These are phyloP conservation scores for Enteromius treurensis DNA, from an alignment of 2,797 vertebrate species.

Conservation along the genomic window DNA sequence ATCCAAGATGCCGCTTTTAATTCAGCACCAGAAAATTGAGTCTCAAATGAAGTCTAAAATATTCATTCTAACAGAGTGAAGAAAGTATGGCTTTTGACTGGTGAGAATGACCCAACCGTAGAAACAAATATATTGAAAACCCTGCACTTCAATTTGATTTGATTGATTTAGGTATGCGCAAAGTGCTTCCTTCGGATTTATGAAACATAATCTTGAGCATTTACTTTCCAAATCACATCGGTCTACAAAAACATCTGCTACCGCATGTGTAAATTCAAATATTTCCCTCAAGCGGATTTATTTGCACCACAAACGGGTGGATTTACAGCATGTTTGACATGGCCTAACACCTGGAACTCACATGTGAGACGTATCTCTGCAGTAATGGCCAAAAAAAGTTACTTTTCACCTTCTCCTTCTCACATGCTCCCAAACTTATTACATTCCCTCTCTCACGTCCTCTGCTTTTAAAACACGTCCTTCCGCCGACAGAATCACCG, in stretches of 20 bases:
- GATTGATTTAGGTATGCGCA: neutral
- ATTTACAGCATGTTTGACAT: slow-evolving; percentile 42
- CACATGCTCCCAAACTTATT: slow-evolving; percentile 14
- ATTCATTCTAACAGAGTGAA: slow-evolving; percentile 8
- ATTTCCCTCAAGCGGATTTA: slow-evolving; percentile 42
- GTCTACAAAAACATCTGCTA: slow-evolving; percentile 16
- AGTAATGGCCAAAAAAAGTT: slow-evolving; percentile 16
- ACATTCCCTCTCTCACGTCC: neutral
- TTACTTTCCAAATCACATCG: slow-evolving; percentile 17
- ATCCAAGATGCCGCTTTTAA: neutral
- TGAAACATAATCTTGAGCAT: neutral
- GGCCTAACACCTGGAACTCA: slow-evolving; percentile 30
- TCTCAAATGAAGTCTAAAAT: slow-evolving; percentile 14
- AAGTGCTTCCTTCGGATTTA: neutral
- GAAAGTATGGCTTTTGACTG: slow-evolving; percentile 12
- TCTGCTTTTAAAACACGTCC: slow-evolving; percentile 36
- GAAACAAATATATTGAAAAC: slow-evolving; percentile 14
- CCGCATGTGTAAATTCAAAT: slow-evolving; percentile 48
- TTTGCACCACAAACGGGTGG: neutral
- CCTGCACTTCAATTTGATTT: slow-evolving; percentile 29
- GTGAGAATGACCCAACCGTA: neutral
- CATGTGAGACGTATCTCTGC: slow-evolving; percentile 11
- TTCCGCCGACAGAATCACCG: slow-evolving; percentile 30
- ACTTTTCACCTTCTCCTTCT: slow-evolving; percentile 24
- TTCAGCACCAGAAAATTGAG: slow-evolving; percentile 13